Evolutionary conservation across 2,797 vertebrate genomes (phyloP).

Genomic region (Smutsia temminckii): DNA sequence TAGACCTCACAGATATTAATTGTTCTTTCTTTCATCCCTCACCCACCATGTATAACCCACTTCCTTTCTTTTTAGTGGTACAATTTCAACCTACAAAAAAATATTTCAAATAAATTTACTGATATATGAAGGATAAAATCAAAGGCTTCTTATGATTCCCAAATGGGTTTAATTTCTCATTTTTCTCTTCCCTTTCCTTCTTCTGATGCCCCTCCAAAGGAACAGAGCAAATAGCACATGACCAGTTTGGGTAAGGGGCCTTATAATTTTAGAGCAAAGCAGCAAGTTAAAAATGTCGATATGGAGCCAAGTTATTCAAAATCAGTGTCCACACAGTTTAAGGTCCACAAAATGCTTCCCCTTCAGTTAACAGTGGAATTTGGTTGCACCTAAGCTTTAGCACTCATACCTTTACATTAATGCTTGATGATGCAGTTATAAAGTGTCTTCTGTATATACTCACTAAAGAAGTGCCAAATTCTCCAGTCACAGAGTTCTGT

Average conservation of each 20-base stretch:
- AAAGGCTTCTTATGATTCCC: not conserved
- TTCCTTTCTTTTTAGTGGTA: not conserved
- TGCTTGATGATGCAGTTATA: constrained; percentile 65
- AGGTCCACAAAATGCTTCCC: constrained; percentile 60
- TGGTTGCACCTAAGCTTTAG: constrained; percentile 45
- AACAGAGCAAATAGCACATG: constrained; percentile 55
- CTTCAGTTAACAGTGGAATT: constrained; percentile 67
- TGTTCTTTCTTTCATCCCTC: not conserved
- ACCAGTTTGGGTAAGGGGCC: constrained; percentile 39
- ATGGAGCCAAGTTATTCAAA: constrained; percentile 66
- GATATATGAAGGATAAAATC: not conserved
- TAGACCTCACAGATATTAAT: not conserved
- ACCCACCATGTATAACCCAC: not conserved
- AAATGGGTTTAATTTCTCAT: constrained; percentile 29
- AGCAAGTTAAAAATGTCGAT: constrained; percentile 67
- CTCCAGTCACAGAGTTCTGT: not conserved
- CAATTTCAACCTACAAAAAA: not conserved
- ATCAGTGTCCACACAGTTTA: constrained; percentile 43
- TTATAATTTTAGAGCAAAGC: constrained; percentile 68
- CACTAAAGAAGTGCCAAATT: constrained; percentile 18
- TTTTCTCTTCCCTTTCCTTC: constrained; percentile 5
- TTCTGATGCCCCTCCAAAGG: constrained; percentile 56
- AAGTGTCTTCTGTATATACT: not conserved
- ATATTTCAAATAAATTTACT: not conserved
- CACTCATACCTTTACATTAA: constrained; percentile 74